Conservation (phyloP, 2,113 vertebrate genomes). For the Artemisiospiza belli region DNA sequence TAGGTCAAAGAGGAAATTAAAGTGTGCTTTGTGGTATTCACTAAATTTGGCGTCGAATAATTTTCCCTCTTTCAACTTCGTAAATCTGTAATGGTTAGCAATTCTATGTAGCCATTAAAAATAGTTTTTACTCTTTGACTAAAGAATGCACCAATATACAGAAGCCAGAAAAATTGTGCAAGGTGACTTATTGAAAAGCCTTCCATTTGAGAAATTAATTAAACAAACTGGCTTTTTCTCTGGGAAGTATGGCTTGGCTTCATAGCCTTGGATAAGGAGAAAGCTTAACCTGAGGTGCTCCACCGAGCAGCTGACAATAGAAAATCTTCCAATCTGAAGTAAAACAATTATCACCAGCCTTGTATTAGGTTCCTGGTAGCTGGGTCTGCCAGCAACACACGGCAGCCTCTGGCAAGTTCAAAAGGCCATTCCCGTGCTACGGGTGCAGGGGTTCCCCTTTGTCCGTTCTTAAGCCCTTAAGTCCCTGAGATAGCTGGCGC, state of each 20-base stretch:
- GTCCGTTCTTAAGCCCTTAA: not conserved
- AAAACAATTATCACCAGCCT: not conserved
- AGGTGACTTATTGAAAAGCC: not conserved
- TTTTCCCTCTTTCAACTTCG: not conserved
- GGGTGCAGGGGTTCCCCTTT: not conserved
- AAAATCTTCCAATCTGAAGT: not conserved
- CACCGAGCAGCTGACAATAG: not conserved
- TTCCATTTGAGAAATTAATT: not conserved
- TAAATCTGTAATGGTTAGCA: not conserved
- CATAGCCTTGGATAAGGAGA: not conserved
- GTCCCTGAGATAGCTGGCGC: accelerated
- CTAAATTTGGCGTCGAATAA: not conserved
- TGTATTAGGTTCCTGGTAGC: not conserved
- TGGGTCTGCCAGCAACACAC: not conserved
- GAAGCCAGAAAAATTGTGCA: not conserved
- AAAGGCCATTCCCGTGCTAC: not conserved
- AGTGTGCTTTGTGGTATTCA: not conserved
- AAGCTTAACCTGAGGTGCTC: not conserved
- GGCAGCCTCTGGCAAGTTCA: not conserved
- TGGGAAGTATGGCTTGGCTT: not conserved
- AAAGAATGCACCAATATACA: not conserved
- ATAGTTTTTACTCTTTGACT: not conserved
- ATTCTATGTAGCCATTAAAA: not conserved
- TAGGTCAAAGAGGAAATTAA: not conserved
- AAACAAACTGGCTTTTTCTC: not conserved